A percentile compares a stretch with the other conserved stretches of the same genome.
phyloP scores from a whole-genome alignment of 2,888 invertebrate genomes.

The Leptura quadrifasciata region DNA sequence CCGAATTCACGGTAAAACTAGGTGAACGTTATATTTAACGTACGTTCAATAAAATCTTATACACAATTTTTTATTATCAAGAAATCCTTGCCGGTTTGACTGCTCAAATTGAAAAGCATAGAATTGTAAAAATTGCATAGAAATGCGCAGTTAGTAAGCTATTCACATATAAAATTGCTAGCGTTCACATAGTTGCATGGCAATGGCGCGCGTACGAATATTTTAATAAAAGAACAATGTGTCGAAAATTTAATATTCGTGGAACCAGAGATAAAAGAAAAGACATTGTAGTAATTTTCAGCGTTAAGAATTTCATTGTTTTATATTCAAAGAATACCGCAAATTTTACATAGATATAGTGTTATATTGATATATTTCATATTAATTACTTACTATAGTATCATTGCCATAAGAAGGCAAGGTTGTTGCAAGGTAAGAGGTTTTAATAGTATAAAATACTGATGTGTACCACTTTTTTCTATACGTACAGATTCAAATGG shows the following conservation, averaged over 20 bases:
- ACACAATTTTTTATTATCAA: neutral
- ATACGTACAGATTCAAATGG: no score
- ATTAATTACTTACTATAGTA: no score
- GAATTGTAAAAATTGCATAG: neutral
- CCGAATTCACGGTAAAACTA: neutral
- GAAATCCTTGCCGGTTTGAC: neutral
- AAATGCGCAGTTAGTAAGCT: neutral
- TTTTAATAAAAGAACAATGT: neutral
- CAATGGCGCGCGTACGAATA: neutral
- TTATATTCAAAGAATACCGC: no score
- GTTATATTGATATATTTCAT: no score
- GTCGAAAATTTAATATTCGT: neutral
- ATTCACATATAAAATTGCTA: neutral
- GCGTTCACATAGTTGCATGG: neutral
- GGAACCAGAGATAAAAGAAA: neutral
- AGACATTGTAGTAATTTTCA: neutral
- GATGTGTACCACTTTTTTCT: no score
- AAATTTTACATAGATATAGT: no score
- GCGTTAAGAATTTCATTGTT: neutral
- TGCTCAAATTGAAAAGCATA: neutral
- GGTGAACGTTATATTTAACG: no score
- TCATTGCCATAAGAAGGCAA: no score
- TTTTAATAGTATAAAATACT: no score
- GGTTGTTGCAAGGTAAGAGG: no score
- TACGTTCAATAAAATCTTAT: neutral